phyloP scores from a whole-genome alignment of 2,888 invertebrate species.

The Yponomeuta evonymella region DNA sequence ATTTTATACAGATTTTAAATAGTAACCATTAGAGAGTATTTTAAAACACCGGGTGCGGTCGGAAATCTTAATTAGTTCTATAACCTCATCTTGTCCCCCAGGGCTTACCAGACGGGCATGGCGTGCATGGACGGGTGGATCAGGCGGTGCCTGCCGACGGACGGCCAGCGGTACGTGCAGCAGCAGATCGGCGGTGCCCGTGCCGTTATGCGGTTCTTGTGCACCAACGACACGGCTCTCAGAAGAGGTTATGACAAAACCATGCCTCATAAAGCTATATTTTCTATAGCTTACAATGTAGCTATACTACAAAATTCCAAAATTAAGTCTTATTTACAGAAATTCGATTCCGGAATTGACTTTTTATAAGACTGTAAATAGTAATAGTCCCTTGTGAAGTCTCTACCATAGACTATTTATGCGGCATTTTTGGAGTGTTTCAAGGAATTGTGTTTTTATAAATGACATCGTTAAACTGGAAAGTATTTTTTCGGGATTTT shows the following conservation, averaged over 20 bases:
- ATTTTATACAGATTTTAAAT: conserved; percentile 12
- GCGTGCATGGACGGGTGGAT: conserved; percentile 66
- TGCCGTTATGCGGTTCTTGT: conserved; percentile 60
- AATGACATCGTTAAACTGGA: no score
- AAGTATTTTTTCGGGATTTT: no score
- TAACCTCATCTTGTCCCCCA: conserved; percentile 26
- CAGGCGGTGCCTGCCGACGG: conserved; percentile 59
- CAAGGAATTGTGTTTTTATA: no score
- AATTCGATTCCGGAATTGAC: no score
- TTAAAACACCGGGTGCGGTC: background rate
- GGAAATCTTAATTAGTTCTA: background rate
- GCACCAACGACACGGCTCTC: conserved; percentile 58
- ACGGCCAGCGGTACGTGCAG: conserved; percentile 57
- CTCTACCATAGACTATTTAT: no score
- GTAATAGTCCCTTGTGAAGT: no score
- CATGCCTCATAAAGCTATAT: background rate
- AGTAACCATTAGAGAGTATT: background rate
- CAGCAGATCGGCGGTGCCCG: conserved; percentile 62
- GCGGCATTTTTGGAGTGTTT: no score
- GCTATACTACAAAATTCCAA: background rate
- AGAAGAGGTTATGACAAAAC: conserved; percentile 42
- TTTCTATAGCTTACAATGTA: background rate
- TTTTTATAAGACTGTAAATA: no score
- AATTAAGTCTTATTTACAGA: no score
- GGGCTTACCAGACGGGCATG: conserved; percentile 65